Conservation (phyloP, 2,113 vertebrate species). For the Anas platyrhynchos region DNA sequence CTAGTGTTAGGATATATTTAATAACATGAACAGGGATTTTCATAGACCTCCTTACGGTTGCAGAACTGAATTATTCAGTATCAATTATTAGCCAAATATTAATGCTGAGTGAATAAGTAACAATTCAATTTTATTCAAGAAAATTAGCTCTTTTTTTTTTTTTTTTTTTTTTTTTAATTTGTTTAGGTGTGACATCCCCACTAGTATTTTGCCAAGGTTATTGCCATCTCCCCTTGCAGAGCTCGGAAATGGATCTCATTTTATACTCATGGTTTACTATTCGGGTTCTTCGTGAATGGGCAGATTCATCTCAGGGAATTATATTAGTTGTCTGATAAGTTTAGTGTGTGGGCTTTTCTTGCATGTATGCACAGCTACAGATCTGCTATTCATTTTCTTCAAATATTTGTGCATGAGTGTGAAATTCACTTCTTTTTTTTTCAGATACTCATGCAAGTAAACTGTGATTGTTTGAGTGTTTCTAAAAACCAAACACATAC, state of each 20-base stretch:
- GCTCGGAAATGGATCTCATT: background rate
- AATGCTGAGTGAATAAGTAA: background rate
- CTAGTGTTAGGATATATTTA: background rate
- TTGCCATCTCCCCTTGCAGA: background rate
- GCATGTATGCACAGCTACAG: background rate
- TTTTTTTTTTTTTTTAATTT: background rate
- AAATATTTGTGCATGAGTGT: background rate
- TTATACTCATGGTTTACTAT: background rate
- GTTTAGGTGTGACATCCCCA: background rate
- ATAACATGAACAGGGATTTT: background rate
- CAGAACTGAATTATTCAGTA: slow-evolving; percentile 21
- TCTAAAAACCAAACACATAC: background rate
- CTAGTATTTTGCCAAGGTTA: background rate
- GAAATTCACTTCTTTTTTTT: background rate
- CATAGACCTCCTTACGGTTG: background rate
- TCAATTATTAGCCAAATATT: slow-evolving; percentile 3
- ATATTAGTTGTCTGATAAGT: background rate
- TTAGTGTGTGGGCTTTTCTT: background rate
- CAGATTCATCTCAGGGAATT: background rate
- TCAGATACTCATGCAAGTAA: background rate
- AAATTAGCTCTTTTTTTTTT: background rate
- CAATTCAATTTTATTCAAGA: background rate
- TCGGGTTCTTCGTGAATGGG: background rate
- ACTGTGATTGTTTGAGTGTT: background rate
- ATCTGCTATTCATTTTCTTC: background rate